phyloP scores from a whole-genome alignment of 2,888 invertebrate species.

The Chaetogeoica ovagalla region DNA sequence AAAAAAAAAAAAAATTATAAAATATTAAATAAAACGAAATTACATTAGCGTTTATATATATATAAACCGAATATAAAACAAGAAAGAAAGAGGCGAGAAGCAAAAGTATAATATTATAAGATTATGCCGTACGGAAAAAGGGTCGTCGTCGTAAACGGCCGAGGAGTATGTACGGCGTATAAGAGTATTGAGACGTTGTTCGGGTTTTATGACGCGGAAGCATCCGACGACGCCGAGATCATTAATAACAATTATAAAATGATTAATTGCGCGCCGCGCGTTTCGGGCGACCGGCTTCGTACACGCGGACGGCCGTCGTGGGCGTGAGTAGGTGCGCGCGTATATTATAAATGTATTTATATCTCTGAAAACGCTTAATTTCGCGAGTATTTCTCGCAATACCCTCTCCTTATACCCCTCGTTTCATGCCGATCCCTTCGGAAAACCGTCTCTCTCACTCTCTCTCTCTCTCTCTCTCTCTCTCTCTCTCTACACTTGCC shows the following conservation, averaged over 20 bases:
- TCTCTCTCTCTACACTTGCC: too few species aligned
- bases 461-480: too few species aligned
- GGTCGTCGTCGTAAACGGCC: conserved; percentile 25
- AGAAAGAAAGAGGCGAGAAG: neutral
- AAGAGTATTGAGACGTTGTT: conserved; percentile 54
- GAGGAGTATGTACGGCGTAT: neutral
- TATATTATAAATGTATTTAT: conserved; percentile 7
- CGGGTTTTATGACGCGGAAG: conserved; percentile 53
- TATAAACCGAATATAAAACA: neutral
- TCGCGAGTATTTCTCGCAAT: conserved; percentile 21
- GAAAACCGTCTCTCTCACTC: too few species aligned
- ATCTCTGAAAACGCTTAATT: conserved; percentile 44
- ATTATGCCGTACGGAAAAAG: conserved; percentile 2
- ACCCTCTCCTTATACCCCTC: neutral
- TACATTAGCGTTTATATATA: conserved; percentile 49
- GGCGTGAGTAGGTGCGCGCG: neutral
- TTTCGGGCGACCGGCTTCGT: conserved; percentile 28
- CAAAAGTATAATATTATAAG: neutral
- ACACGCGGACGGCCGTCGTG: conserved; percentile 19
- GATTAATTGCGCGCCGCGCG: conserved; percentile 39
- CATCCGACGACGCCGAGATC: conserved; percentile 53
- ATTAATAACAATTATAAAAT: conserved; percentile 54
- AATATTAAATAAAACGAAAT: conserved; percentile 38
- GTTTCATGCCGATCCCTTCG: too few species aligned
- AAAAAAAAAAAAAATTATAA: neutral